Conservation (phyloP, 1,140 invertebrate species). For the Pseudomyrmex flavicornis region DNA sequence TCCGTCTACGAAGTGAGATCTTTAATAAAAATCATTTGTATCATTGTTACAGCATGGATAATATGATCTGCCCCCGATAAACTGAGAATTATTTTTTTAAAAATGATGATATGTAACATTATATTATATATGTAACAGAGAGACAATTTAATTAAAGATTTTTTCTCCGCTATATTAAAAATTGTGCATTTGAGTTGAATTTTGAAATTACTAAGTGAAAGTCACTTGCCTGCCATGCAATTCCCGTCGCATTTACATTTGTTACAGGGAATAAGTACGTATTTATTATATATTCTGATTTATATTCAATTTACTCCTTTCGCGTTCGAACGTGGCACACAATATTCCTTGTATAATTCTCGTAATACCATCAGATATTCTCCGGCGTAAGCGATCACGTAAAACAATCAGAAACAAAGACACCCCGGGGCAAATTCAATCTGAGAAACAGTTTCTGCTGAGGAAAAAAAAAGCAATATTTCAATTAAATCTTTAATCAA, state of each 20-base stretch:
- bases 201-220: neutral
- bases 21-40: neutral
- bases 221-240: neutral
- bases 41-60: slow-evolving; percentile 23
- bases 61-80: neutral
- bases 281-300: slow-evolving; percentile 37
- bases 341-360: slow-evolving; percentile 20
- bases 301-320: neutral
- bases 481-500: slow-evolving; percentile 62
- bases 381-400: slow-evolving; percentile 29
- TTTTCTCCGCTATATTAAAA: neutral
- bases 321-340: neutral
- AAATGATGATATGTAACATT: too few relatives aligned
- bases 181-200: neutral
- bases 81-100: too few relatives aligned
- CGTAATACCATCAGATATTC: neutral
- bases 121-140: too few relatives aligned
- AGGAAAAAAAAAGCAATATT: slow-evolving; percentile 25
- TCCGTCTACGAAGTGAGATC: too few relatives aligned
- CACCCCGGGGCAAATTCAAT: slow-evolving; percentile 32
- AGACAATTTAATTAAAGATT: too few relatives aligned
- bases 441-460: slow-evolving; percentile 35
- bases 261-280: neutral
- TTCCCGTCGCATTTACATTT: neutral
- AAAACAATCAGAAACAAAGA: slow-evolving; percentile 57